Conservation (phyloP, 2,888 invertebrate genomes). For the Hecatera dysodea region DNA sequence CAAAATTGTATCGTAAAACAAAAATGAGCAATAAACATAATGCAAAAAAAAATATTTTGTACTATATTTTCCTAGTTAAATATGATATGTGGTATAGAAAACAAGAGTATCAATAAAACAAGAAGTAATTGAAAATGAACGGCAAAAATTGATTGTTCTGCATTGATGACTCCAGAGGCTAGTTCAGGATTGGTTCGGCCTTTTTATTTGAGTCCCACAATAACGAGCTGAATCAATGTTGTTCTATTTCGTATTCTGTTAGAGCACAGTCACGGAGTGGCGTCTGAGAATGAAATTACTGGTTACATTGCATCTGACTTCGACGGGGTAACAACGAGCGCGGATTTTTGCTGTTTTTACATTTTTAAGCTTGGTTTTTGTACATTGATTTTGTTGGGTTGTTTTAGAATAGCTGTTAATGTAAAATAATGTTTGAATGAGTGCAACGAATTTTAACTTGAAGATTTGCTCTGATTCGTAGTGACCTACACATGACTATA, state of each 20-base stretch:
- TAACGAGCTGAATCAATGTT: conserved; percentile 80
- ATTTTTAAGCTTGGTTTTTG: background rate
- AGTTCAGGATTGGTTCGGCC: conserved; percentile 53
- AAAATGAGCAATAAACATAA: background rate
- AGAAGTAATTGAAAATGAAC: conserved; percentile 33
- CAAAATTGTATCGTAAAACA: background rate
- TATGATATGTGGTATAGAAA: too few species aligned
- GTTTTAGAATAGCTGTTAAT: background rate
- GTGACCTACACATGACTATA: too few species aligned
- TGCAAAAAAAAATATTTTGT: too few species aligned
- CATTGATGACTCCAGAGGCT: conserved; percentile 56
- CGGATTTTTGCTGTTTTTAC: conserved; percentile 13
- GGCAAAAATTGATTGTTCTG: conserved; percentile 45
- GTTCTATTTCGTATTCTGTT: conserved; percentile 77
- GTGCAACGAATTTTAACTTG: too few species aligned
- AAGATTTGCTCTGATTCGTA: too few species aligned
- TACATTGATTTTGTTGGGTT: background rate
- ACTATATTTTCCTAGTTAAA: too few species aligned
- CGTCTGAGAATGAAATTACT: conserved; percentile 75
- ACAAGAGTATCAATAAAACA: conserved; percentile 14
- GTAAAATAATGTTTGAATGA: background rate
- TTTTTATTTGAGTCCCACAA: conserved; percentile 72
- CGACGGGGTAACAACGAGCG: conserved; percentile 24
- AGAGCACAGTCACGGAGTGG: conserved; percentile 69
- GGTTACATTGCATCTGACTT: conserved; percentile 60